Evolutionary conservation across 2,797 vertebrate species (phyloP).

Genomic region (Meriones psammophilus): DNA sequence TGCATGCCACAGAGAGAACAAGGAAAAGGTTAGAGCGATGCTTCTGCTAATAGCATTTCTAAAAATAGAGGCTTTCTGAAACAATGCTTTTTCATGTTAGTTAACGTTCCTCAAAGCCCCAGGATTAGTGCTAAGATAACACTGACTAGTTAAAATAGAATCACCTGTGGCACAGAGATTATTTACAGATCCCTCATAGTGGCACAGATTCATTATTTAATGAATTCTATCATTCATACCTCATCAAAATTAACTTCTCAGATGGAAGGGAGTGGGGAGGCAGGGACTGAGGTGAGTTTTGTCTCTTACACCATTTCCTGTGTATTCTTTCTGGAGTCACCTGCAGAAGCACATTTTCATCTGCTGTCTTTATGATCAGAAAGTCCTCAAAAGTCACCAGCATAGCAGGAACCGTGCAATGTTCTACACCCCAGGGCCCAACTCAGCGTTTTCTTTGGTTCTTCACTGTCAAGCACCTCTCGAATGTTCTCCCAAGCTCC

Average conservation of each 20-base stretch:
- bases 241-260: conserved; percentile 38
- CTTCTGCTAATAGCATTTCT: conserved; percentile 79
- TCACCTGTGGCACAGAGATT: conserved; percentile 30
- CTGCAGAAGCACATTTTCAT: neutral
- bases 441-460: neutral
- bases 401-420: neutral
- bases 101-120: conserved; percentile 63
- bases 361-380: neutral
- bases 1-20: conserved; percentile 74
- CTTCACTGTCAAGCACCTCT: neutral
- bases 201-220: neutral
- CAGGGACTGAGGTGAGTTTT: neutral
- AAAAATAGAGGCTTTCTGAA: conserved; percentile 81
- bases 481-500: neutral
- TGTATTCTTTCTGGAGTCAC: neutral
- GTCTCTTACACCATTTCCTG: neutral
- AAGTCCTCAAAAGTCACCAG: neutral
- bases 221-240: conserved; percentile 28
- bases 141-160: conserved; percentile 47
- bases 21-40: conserved; percentile 81
- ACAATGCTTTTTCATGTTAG: conserved; percentile 73
- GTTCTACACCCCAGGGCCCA: neutral
- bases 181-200: neutral
- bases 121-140: conserved; percentile 31
- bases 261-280: neutral